Evolutionary conservation across 2,888 invertebrate genomes (phyloP).

Genomic region (Cephus pulcher): DNA sequence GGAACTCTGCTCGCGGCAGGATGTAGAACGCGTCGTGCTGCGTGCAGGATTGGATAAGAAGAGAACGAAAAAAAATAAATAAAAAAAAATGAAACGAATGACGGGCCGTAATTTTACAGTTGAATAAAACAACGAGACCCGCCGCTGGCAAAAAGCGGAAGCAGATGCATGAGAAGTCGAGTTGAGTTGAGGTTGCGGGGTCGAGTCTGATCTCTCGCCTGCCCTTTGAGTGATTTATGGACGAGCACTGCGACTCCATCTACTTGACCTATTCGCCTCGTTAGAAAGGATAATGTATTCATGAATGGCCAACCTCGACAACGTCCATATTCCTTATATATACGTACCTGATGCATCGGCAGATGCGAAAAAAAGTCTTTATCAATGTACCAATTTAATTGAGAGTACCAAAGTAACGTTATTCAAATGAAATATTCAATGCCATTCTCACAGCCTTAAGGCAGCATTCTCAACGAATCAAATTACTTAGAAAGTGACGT

Average conservation of each 20-base stretch:
- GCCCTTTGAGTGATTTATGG: conserved; percentile 58
- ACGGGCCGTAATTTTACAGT: conserved; percentile 41
- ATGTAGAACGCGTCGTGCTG: background rate
- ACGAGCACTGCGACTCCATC: conserved; percentile 52
- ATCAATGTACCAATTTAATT: background rate
- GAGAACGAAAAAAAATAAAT: background rate
- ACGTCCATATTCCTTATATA: conserved; percentile 5
- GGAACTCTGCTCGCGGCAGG: background rate
- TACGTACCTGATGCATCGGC: background rate
- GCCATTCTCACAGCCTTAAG: background rate
- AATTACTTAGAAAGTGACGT: background rate
- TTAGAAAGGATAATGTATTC: conserved; percentile 61
- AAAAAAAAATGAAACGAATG: conserved; percentile 20
- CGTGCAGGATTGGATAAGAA: background rate
- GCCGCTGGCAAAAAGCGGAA: conserved; percentile 49
- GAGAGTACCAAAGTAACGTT: background rate
- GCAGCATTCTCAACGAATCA: background rate
- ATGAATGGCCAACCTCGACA: conserved; percentile 46
- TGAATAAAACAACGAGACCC: conserved; percentile 34
- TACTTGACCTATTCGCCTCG: conserved; percentile 62
- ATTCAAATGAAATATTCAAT: background rate
- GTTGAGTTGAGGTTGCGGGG: conserved; percentile 33
- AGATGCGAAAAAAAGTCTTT: background rate
- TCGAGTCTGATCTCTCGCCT: conserved; percentile 43
- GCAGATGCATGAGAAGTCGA: conserved; percentile 46